A percentile compares a stretch with the other conserved stretches of the same genome.
These are phyloP conservation scores for Hydrolagus colliei DNA, from an alignment of 2,797 vertebrate genomes.

Conservation along the genomic window DNA sequence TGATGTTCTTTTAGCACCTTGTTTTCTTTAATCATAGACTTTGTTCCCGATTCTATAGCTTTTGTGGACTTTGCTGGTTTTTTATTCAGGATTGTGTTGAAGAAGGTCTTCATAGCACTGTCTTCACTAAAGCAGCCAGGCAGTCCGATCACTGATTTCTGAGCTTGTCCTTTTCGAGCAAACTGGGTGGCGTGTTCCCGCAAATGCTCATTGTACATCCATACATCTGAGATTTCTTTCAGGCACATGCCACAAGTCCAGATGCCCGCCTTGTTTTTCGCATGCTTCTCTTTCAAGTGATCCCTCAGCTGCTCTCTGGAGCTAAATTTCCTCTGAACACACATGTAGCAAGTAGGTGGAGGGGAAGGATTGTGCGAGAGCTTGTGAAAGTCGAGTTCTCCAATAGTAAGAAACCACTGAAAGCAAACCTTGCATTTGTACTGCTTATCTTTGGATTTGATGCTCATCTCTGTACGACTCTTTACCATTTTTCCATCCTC, in stretches of 20 bases:
- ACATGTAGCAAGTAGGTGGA: slow-evolving; percentile 97
- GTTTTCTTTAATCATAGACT: slow-evolving; percentile 48
- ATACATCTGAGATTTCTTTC: slow-evolving; percentile 87
- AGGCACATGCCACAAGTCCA: slow-evolving; percentile 99
- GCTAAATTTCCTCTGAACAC: slow-evolving; percentile 91
- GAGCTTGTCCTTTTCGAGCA: slow-evolving; percentile 78
- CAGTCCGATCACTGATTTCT: slow-evolving; percentile 70
- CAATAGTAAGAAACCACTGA: slow-evolving; percentile 84
- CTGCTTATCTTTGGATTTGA: slow-evolving; percentile 77
- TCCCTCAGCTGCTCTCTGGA: slow-evolving; percentile 87
- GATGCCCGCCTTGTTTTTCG: slow-evolving; percentile 79
- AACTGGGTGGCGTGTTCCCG: slow-evolving; percentile 90
- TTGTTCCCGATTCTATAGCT: slow-evolving; percentile 50
- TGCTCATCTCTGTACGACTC: slow-evolving; percentile 56
- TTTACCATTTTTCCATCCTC: slow-evolving; percentile 53
- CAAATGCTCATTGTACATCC: slow-evolving; percentile 98
- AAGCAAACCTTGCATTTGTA: slow-evolving; percentile 96
- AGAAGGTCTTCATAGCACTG: slow-evolving; percentile 71
- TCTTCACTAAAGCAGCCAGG: slow-evolving; percentile 70
- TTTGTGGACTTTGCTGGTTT: slow-evolving; percentile 58
- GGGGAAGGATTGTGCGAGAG: slow-evolving; percentile 88
- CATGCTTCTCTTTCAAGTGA: slow-evolving; percentile 87
- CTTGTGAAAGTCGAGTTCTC: slow-evolving; percentile 90
- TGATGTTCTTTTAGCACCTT: slow-evolving; percentile 44
- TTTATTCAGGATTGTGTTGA: slow-evolving; percentile 74